phyloP scores from a whole-genome alignment of 2,113 vertebrate genomes.

The Oreochromis aureus region DNA sequence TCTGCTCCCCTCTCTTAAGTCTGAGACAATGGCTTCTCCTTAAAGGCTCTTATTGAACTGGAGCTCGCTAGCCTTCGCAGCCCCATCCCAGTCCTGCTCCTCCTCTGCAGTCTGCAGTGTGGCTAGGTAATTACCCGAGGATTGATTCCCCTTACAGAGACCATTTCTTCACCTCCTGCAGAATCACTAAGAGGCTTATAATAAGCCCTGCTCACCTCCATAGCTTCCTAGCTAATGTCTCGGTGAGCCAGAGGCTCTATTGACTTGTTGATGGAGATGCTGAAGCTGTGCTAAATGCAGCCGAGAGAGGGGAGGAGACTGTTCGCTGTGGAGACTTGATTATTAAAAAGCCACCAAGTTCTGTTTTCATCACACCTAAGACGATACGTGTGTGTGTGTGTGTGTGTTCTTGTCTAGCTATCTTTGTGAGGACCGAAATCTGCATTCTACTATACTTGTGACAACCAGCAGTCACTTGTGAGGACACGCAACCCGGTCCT shows the following conservation, averaged over 20 bases:
- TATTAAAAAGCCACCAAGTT: constrained; percentile 42
- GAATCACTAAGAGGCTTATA: constrained; percentile 72
- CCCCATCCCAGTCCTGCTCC: constrained; percentile 15
- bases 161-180: constrained; percentile 67
- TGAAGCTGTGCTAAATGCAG: constrained; percentile 39
- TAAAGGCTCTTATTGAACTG: constrained; percentile 61
- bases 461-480: no score
- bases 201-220: constrained; percentile 69
- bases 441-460: no score
- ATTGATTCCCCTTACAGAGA: constrained; percentile 69
- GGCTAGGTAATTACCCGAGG: constrained; percentile 60
- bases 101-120: constrained; percentile 42
- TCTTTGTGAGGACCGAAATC: no score
- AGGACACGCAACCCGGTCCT: no score
- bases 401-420: not conserved
- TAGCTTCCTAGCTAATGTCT: constrained; percentile 61
- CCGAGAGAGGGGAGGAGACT: constrained; percentile 22
- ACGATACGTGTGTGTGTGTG: not conserved
- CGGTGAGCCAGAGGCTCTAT: constrained; percentile 43
- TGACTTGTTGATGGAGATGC: constrained; percentile 74
- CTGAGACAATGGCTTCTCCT: constrained; percentile 59
- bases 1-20: constrained; percentile 70
- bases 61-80: constrained; percentile 17
- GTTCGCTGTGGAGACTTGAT: constrained; percentile 12
- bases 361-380: constrained; percentile 37